Evolutionary conservation across 2,113 vertebrate genomes (phyloP), one percentile per base, ranked within the genome.

Genomic region (Hirundichthys speculiger): DNA sequence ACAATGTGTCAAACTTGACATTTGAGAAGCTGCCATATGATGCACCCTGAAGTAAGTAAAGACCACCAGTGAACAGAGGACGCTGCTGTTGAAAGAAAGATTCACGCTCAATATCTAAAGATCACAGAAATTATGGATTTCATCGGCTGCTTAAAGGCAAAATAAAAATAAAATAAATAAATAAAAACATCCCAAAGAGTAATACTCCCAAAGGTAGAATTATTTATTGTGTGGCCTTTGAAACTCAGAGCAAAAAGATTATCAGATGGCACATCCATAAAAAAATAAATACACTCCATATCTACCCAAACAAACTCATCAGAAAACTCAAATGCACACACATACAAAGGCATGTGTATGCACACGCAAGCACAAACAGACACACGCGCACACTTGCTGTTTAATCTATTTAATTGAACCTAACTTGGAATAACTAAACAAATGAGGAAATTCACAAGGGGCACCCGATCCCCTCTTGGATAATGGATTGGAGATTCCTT

Each of bases 401-500:
- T 88, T 89, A 88, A 90, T 92, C 88, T 84, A 79, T 89, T 89
- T 90, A 91, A 93, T 90, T 91, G 86, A 89, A 88, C 70, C 84
- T 86, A 89, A 91, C 84, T 89, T 89, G 89, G 90, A 91, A 91
- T 91, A 89, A 89, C 88, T 89, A 92, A 92, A 92, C 85, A 91
- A 91, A 91, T 91, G 83, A 88, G 89, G 84, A 89, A 90, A 93
- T 89, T 90, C 82, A 89, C 86, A 84, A 79, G 88, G 84, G 88
- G 79, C 85, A 90, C 85, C 83, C 83, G 89, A 93, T 92, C 89
- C 84, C 83, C 80, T 77, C 75, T 84, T 58, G 38, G 77, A 82
- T 91, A 92, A 92, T 92, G 87, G 89, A 92, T 88, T 92, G 88
- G 83, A 89, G 86, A 92, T 92, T 91, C 88, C 86, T 87, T 86